Conservation (phyloP, 2,797 vertebrate species). For the Meda fulgida region DNA sequence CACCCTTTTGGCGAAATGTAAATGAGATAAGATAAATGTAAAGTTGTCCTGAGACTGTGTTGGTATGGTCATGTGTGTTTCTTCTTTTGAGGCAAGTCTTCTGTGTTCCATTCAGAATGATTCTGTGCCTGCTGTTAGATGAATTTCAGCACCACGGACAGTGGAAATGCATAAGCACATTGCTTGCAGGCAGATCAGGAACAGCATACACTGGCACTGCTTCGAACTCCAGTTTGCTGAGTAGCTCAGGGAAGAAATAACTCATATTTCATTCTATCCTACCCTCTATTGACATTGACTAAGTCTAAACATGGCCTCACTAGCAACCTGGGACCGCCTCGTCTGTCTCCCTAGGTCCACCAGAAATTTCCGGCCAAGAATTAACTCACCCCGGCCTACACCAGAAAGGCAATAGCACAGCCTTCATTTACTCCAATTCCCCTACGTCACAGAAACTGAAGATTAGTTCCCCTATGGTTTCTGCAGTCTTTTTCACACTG, state of each 20-base stretch:
- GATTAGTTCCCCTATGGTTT: conserved; percentile 32
- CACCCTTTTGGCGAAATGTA: not conserved
- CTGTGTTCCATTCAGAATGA: conserved; percentile 4
- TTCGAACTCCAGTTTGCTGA: conserved; percentile 15
- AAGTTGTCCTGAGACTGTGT: not conserved
- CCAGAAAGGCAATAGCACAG: conserved; percentile 2
- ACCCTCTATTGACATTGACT: conserved; percentile 24
- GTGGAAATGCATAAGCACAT: not conserved
- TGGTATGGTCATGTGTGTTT: not conserved
- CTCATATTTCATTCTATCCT: conserved; percentile 25
- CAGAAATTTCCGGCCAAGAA: conserved; percentile 14
- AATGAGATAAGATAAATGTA: not conserved
- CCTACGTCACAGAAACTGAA: not conserved
- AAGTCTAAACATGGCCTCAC: conserved; percentile 33
- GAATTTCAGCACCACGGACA: conserved; percentile 33
- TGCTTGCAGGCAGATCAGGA: conserved; percentile 11
- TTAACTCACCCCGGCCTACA: conserved; percentile 9
- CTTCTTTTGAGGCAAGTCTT: not conserved
- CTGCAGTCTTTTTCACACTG: conserved; percentile 11
- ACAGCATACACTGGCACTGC: not conserved
- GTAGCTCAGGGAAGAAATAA: conserved; percentile 30
- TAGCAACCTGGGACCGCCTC: conserved; percentile 13
- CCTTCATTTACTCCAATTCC: conserved; percentile 35
- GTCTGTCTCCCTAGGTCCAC: conserved; percentile 2
- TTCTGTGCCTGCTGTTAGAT: not conserved